Evolutionary conservation across 23 tunicate genomes (phyloP).

Genomic region (Ciona savignyi): DNA sequence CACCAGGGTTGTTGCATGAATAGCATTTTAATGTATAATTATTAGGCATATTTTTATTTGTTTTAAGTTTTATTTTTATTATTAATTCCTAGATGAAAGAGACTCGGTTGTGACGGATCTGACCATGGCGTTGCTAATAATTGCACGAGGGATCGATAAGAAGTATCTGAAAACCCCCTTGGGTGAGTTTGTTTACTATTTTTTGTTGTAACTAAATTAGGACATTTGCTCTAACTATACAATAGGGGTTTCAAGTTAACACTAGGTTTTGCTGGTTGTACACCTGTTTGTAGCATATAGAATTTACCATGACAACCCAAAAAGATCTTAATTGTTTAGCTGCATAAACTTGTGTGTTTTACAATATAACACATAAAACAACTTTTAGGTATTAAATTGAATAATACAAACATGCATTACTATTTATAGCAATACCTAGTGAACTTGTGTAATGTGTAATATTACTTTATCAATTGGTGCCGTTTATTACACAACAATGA

Average conservation of each 20-base stretch:
- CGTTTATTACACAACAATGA: no score
- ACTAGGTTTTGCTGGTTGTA: no score
- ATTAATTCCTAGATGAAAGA: background rate
- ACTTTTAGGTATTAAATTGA: no score
- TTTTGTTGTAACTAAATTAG: background rate
- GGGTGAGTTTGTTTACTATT: conserved; percentile 23
- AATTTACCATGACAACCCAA: background rate
- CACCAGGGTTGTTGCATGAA: background rate
- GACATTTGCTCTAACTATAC: background rate
- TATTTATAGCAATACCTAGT: no score
- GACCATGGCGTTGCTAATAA: conserved; percentile 28
- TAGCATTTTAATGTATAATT: background rate
- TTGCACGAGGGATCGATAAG: conserved; percentile 67
- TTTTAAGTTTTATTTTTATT: background rate
- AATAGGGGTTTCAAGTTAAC: no score
- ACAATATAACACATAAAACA: no score
- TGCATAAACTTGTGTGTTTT: no score
- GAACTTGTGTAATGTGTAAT: no score
- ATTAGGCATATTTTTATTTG: no score
- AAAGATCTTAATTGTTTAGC: background rate
- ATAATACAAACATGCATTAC: no score
- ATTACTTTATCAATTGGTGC: no score
- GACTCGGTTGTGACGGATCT: conserved; percentile 18
- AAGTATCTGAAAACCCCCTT: conserved; percentile 71
- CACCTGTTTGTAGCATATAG: background rate